These are phyloP conservation scores for Keiferia lycopersicella DNA, from an alignment of 2,888 invertebrate species.

Conservation along the genomic window DNA sequence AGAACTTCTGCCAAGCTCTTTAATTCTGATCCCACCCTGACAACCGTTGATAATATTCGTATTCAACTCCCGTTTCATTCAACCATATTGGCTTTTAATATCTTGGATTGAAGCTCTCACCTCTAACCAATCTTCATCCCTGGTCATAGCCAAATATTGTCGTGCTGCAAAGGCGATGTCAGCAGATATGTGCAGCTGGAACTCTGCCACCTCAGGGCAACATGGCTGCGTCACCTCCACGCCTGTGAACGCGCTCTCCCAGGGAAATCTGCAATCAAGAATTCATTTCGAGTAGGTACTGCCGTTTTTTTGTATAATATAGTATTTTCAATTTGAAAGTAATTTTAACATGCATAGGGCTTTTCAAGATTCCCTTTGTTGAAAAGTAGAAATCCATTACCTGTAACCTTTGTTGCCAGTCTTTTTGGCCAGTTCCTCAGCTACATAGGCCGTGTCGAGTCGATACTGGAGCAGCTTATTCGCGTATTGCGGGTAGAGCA, in stretches of 20 bases:
- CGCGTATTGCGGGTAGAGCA: conserved; percentile 75
- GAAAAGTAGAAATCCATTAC: conserved; percentile 43
- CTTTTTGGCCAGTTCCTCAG: conserved; percentile 71
- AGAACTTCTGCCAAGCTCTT: no score
- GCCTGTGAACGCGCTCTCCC: conserved; percentile 84
- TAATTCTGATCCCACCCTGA: no score
- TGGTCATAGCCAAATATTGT: conserved; percentile 69
- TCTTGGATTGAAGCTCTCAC: conserved; percentile 38
- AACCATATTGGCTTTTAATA: no score
- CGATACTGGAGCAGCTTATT: conserved; percentile 77
- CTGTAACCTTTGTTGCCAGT: conserved; percentile 80
- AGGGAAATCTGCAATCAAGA: conserved; percentile 71
- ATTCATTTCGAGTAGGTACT: no score
- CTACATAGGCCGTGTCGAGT: conserved; percentile 70
- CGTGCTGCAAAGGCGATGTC: conserved; percentile 79
- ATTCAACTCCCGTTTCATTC: no score
- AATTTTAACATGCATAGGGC: no score
- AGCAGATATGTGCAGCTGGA: conserved; percentile 81
- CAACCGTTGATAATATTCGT: no score
- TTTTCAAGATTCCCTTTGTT: no score
- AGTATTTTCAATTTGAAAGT: no score
- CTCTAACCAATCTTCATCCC: conserved; percentile 72
- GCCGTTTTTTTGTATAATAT: no score
- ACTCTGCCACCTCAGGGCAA: conserved; percentile 79
- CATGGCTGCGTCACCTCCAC: conserved; percentile 82